Base-by-base conservation (phyloP, 2,113 vertebrate species). In the Phaethon lepturus region DNA sequence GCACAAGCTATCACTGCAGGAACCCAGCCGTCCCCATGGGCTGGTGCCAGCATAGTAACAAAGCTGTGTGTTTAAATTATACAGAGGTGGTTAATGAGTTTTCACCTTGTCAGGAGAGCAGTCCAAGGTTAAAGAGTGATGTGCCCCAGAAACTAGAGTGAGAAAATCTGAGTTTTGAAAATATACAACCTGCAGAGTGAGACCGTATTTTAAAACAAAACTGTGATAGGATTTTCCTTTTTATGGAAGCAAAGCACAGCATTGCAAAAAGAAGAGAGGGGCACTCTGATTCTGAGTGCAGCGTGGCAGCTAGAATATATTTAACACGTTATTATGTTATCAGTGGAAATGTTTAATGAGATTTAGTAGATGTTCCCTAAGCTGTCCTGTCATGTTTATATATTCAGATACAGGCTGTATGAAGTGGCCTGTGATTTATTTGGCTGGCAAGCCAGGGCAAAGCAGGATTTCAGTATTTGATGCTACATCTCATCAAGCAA, bases 331-430 rank as follows among this genome's bases (percentile, higher is more conserved):
- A 93, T 95, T 89, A 82, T 87, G 60, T 49, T 95, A 91, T 87
- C 88, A 81, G 58, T 91, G 56, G 56, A 92, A 91, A 53, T 45
- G 45, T 95, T 92, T 96, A 95, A 95, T 95, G 91, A 93, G 88
- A 89, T 93, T 86, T 89, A 84, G 56, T 95, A 89, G 83, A 91
- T 86, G 76, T 91, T 93, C 35, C 83, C 83, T 69, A 93, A 95
- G 86, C 64, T 94, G 52, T 74, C 40, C 80, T 95, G 77, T 93
- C 86, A 69, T 67, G 58, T 95, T 89, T 93, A 84, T 89, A 13
- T 60, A 85, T 81, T 96, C 76, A 89, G 52, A 87, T 20, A 72
- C 52, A 68, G 64, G 47, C 31, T 90, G 33, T 53, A 49, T 44
- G 45, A 95, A 91, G 49, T 62, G 53, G 40, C 24, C 80, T 85